Base-by-base conservation (phyloP, 2,888 invertebrate genomes). In the Anoplius nigerrimus region DNA sequence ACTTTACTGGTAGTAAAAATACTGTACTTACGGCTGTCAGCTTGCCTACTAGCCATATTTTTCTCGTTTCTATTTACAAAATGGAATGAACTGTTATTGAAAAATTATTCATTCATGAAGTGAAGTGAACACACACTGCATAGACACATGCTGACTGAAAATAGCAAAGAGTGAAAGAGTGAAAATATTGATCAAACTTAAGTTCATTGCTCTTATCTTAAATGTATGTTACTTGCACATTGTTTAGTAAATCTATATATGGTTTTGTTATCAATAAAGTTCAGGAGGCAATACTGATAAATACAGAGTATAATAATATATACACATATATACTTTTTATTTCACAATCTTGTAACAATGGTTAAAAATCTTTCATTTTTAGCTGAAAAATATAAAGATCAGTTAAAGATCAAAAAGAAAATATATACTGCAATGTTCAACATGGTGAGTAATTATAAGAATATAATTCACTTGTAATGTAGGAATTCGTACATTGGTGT, bases 101-200 rank as follows among this genome's bases (percentile, higher is more conserved):
- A 34, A 34, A 1, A 34, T 8, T 34, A 34, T 34, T 34, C 6
- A 34, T 34, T 34, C 11, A 34, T 2, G 11, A 11, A 11, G 11
- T 34, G 11, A 34, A 34, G 11, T 34, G 11, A 6, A 13, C 34
- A 3, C 11, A 34, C 11, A 34, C 6, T 34, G 6, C 6, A 4
- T 24, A 34, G 34, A 34, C 11, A 34, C 6, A 34, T 34, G 1
- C 34, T 34, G 34, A 34, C 34, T 34, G 34, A 34, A 34, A 34
- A 11, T 13, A 34, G 34, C 34, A 34, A 34, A 34, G 1, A 34
- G 11, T 34, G 34, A 15, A 6, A 20, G 15, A 27, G 18, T 27
- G 54, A 15, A 15, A n/a, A 43, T 56, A 56, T 56, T 56, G 56
- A 56, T 43, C 43, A 56, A 56, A 56, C 56, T 21, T 20, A 34